phyloP scores from a whole-genome alignment of 1,140 invertebrate species.

The Cotesia glomerata region DNA sequence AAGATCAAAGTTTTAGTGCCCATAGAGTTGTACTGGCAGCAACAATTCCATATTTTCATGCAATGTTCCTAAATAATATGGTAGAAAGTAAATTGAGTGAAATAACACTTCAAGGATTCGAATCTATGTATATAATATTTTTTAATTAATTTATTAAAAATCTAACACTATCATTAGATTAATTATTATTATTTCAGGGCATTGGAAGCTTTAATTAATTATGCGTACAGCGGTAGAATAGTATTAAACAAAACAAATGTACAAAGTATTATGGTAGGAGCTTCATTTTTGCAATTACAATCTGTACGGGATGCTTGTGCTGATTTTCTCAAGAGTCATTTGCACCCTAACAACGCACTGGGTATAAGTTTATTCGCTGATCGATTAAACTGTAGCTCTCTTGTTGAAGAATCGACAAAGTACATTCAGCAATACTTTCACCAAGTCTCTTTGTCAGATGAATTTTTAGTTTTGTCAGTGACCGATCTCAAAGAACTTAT shows the following conservation, averaged over 20 bases:
- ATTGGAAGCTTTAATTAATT: constrained; percentile 84
- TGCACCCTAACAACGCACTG: constrained; percentile 85
- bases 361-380: constrained; percentile 85
- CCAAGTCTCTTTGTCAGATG: constrained; percentile 78
- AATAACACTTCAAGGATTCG: constrained; percentile 83
- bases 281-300: constrained; percentile 83
- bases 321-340: constrained; percentile 78
- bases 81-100: constrained; percentile 83
- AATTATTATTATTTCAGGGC: constrained; percentile 65
- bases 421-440: constrained; percentile 86
- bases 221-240: constrained; percentile 85
- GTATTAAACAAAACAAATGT: constrained; percentile 82
- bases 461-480: constrained; percentile 74
- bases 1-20: constrained; percentile 79
- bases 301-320: constrained; percentile 86
- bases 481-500: constrained; percentile 77
- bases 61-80: constrained; percentile 92
- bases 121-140: constrained; percentile 69
- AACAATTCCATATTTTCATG: constrained; percentile 90
- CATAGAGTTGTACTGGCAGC: constrained; percentile 86
- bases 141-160: not conserved
- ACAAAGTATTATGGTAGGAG: constrained; percentile 85
- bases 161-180: not conserved
- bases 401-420: constrained; percentile 80
- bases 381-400: constrained; percentile 74